Conservation (phyloP, 2,797 vertebrate genomes). For the Sus cebifrons region DNA sequence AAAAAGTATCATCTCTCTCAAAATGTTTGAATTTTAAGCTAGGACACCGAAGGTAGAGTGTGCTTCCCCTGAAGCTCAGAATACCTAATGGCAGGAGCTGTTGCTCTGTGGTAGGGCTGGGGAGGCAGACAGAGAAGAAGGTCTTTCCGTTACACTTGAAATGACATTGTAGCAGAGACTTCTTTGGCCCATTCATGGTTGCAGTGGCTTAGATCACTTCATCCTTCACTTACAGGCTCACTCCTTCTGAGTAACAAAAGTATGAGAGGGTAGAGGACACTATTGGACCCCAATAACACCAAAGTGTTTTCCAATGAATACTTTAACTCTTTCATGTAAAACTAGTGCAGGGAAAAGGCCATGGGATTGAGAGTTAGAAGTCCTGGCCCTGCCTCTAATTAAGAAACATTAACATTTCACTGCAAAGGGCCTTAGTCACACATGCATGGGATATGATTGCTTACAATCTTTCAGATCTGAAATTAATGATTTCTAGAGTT, state of each 20-base stretch:
- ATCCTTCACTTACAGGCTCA: constrained; percentile 1
- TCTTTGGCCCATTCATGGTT: not conserved
- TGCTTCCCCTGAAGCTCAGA: not conserved
- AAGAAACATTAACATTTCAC: constrained; percentile 29
- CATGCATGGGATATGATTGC: not conserved
- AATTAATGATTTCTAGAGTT: constrained; percentile 29
- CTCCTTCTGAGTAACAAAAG: not conserved
- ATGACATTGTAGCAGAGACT: not conserved
- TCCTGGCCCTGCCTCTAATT: not conserved
- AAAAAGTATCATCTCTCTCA: not conserved
- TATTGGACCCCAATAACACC: not conserved
- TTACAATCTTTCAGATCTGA: not conserved
- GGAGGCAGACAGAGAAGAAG: not conserved
- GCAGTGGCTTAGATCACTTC: not conserved
- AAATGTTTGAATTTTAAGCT: constrained; percentile 25
- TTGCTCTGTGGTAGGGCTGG: not conserved
- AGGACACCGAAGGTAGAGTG: not conserved
- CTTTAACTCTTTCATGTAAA: constrained; percentile 26
- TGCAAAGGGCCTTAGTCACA: not conserved
- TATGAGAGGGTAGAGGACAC: not conserved
- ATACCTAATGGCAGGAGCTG: not conserved
- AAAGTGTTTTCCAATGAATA: not conserved
- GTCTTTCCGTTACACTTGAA: constrained; percentile 6
- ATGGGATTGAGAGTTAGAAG: not conserved
- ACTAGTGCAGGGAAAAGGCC: constrained; percentile 2